Conservation (phyloP, 2,797 vertebrate genomes). For the Amniataba percoides region DNA sequence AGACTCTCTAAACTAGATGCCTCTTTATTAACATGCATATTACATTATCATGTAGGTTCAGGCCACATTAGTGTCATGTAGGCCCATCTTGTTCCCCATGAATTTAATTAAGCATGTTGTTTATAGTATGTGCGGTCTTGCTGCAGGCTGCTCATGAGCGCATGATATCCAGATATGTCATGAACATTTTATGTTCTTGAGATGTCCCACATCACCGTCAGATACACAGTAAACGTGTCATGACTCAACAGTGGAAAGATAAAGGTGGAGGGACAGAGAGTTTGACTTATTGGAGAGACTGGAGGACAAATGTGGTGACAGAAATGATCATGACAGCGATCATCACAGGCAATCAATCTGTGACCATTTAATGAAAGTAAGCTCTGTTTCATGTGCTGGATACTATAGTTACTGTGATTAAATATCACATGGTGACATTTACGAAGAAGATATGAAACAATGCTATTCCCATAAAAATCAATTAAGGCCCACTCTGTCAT, state of each 20-base stretch:
- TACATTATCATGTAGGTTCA: constrained; percentile 61
- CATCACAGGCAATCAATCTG: constrained; percentile 42
- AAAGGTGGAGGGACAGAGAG: constrained; percentile 19
- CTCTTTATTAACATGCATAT: constrained; percentile 73
- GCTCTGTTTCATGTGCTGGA: constrained; percentile 18
- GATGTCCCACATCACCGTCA: constrained; percentile 32
- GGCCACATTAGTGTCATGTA: constrained; percentile 63
- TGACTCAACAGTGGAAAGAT: constrained; percentile 29
- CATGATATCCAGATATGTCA: constrained; percentile 46
- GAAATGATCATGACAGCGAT: constrained; percentile 34
- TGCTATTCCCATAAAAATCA: constrained; percentile 8
- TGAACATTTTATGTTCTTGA: constrained; percentile 52
- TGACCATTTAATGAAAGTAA: constrained; percentile 35
- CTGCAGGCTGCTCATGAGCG: constrained; percentile 41
- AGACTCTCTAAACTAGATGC: constrained; percentile 68
- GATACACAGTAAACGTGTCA: constrained; percentile 24
- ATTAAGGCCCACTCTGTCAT: neutral
- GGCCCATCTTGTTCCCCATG: constrained; percentile 35
- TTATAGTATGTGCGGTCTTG: constrained; percentile 35
- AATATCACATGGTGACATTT: constrained; percentile 62
- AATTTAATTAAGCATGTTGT: constrained; percentile 65
- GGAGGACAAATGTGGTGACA: constrained; percentile 42
- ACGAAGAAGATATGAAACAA: constrained; percentile 24
- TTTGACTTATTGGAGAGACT: constrained; percentile 28
- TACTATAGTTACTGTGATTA: constrained; percentile 29